Evolutionary conservation across 2,888 invertebrate genomes (phyloP).

Genomic region (Esperia sulphurella): DNA sequence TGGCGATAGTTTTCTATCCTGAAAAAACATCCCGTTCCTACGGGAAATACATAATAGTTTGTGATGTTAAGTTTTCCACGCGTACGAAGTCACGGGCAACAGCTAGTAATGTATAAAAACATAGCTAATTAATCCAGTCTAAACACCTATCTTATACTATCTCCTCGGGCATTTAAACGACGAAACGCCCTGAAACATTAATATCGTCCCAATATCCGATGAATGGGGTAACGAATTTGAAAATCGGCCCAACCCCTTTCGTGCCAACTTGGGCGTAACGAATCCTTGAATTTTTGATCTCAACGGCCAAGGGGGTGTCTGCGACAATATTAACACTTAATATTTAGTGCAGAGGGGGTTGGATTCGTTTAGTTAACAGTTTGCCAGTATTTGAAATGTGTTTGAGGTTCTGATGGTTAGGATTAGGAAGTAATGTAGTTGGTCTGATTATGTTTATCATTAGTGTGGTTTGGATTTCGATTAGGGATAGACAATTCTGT

Average conservation of each 20-base stretch:
- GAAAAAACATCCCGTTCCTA: no score
- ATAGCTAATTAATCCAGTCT: no score
- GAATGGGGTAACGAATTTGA: conserved; percentile 47
- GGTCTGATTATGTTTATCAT: no score
- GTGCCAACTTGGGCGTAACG: conserved; percentile 36
- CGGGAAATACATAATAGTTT: no score
- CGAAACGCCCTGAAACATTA: conserved; percentile 25
- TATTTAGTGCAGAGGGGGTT: conserved; percentile 44
- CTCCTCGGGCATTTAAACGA: not conserved
- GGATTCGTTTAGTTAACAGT: conserved; percentile 24
- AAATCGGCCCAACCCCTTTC: conserved; percentile 46
- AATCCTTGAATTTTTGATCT: conserved; percentile 54
- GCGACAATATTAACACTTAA: conserved; percentile 57
- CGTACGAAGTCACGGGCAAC: no score
- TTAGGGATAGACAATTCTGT: no score
- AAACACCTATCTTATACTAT: not conserved
- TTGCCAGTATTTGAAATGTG: conserved; percentile 12
- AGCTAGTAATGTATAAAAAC: no score
- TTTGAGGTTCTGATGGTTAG: not conserved
- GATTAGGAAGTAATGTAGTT: not conserved
- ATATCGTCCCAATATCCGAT: conserved; percentile 51
- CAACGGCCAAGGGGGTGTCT: conserved; percentile 28
- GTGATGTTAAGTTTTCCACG: no score
- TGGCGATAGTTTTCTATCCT: no score
- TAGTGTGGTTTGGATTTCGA: no score